These are phyloP conservation scores for Pedicia rivosa DNA, from an alignment of 2,888 invertebrate genomes.

Conservation along the genomic window DNA sequence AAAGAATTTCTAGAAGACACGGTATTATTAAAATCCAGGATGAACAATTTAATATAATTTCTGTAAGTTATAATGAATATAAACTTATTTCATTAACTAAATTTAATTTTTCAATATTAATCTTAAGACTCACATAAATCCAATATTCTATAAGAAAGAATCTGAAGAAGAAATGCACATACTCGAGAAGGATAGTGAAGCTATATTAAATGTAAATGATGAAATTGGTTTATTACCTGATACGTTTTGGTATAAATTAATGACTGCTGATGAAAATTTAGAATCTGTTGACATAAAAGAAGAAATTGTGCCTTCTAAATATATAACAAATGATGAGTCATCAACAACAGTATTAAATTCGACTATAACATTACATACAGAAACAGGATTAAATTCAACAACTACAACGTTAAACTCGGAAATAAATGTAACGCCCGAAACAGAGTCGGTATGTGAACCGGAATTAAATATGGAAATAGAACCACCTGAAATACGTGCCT, in stretches of 20 bases:
- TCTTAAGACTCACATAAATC: not conserved
- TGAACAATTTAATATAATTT: not conserved
- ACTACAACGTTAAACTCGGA: no score
- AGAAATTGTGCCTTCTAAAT: no score
- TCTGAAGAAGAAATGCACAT: not conserved
- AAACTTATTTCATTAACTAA: not conserved
- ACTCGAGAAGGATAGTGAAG: not conserved
- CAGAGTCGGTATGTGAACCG: no score
- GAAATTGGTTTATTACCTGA: constrained; percentile 1
- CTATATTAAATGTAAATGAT: not conserved
- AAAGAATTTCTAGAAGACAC: constrained; percentile 2
- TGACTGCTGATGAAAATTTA: no score
- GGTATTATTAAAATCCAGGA: not conserved
- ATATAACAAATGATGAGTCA: no score
- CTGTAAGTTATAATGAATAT: not conserved
- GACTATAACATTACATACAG: no score
- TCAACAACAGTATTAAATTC: no score
- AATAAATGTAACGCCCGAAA: no score
- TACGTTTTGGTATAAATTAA: constrained; percentile 3
- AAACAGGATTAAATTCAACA: no score
- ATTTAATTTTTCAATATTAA: not conserved
- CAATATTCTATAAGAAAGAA: not conserved
- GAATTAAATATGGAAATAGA: no score
- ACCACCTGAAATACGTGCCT: not conserved
- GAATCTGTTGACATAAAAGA: no score